A percentile compares a stretch with the other conserved stretches of the same genome.
These are phyloP conservation scores for Hylyphantes graminicola DNA, from an alignment of 1,140 invertebrate genomes.

Conservation along the genomic window DNA sequence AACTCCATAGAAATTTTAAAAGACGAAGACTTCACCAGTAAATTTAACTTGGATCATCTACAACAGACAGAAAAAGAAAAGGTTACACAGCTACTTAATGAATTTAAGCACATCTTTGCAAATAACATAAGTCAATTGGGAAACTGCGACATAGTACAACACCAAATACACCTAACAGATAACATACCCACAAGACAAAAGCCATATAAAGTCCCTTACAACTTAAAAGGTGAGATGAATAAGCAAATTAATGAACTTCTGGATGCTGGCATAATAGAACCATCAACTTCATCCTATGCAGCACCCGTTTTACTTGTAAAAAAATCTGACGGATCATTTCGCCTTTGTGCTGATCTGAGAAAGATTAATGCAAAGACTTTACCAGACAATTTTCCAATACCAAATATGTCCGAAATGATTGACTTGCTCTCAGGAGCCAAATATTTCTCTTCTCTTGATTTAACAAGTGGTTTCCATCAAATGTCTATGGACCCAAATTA, in stretches of 20 bases:
- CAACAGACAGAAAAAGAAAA: not conserved
- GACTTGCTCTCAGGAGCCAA: constrained; percentile 6
- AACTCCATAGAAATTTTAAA: no score
- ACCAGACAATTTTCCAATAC: not conserved
- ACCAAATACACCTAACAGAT: not conserved
- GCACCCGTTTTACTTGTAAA: constrained; percentile 64
- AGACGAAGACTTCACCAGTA: not conserved
- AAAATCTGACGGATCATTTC: constrained; percentile 62
- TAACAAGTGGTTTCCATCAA: constrained; percentile 54
- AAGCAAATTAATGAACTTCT: constrained; percentile 62
- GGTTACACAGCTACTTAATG: not conserved
- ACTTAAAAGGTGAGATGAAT: not conserved
- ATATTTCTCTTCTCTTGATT: constrained; percentile 51
- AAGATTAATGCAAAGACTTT: constrained; percentile 63
- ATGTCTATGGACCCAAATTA: constrained; percentile 4
- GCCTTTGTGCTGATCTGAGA: constrained; percentile 66
- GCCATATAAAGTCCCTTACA: not conserved
- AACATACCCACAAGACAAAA: constrained; percentile 6
- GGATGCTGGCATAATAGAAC: constrained; percentile 64
- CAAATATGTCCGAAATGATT: not conserved
- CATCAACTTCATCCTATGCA: constrained; percentile 67
- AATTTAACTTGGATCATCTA: not conserved
- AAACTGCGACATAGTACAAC: not conserved
- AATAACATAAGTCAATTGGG: not conserved
- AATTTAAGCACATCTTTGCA: not conserved